Evolutionary conservation across 2,797 vertebrate species (phyloP).

Genomic region (Periparus ater): DNA sequence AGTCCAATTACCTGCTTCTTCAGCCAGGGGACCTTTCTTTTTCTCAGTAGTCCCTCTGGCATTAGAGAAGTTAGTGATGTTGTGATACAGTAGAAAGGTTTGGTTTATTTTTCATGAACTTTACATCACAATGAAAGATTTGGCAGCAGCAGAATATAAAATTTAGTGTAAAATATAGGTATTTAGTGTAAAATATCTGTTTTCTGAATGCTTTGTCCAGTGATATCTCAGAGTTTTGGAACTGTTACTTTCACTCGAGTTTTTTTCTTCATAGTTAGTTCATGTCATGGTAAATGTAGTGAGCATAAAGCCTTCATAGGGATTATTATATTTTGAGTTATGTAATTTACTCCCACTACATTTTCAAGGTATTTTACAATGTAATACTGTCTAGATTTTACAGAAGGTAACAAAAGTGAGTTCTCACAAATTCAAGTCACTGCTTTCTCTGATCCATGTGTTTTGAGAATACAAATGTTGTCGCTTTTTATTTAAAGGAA

Average conservation of each 20-base stretch:
- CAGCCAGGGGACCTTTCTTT: not conserved
- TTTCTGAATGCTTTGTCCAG: not conserved
- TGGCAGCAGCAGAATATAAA: not conserved
- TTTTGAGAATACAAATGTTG: not conserved
- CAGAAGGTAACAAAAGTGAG: not conserved
- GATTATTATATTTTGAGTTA: not conserved
- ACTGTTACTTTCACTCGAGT: not conserved
- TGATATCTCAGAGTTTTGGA: not conserved
- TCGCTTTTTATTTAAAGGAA: not conserved
- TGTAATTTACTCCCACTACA: not conserved
- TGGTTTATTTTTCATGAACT: not conserved
- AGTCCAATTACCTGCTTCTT: not conserved
- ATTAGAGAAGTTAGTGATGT: not conserved
- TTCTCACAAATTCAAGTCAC: not conserved
- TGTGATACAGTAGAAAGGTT: not conserved
- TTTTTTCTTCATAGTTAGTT: not conserved
- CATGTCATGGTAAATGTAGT: not conserved
- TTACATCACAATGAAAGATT: not conserved
- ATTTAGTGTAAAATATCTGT: not conserved
- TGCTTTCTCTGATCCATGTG: fast-evolving
- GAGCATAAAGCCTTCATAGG: not conserved
- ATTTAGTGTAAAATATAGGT: not conserved
- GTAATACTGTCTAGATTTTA: not conserved
- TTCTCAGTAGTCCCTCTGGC: not conserved
- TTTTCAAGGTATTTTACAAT: not conserved